Evolutionary conservation across 2,113 vertebrate genomes (phyloP), one percentile per base, ranked within the genome.

Genomic region (Cynoglossus semilaevis): DNA sequence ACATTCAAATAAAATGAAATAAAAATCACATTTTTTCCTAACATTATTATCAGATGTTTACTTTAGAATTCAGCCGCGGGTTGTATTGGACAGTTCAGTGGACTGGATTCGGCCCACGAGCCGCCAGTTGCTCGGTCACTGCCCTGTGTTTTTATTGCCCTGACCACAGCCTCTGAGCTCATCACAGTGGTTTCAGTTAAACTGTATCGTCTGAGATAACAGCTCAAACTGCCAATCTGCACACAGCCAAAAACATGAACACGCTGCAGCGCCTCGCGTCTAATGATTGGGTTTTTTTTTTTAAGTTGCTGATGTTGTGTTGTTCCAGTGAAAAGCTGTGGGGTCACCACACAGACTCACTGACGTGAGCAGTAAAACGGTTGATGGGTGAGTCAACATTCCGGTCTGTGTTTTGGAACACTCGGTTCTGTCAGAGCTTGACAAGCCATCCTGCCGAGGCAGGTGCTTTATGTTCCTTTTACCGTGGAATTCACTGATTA

Each of bases 401-500:
- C 53, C 15, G 45, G 34, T 70, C 38, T 40, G 45, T 9, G 62
- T 72, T 70, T 74, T 65, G 78, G 73, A 84, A 79, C 75, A 60
- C 60, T 69, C 34, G 44, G 66, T 52, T 54, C 52, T 42, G 56
- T 72, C 70, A 71, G 65, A 44, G 58, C 15, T 67, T 72, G 84
- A 76, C 84, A 79, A n/a, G 78, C 70, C 19, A 5, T 54, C 72
- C 63, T 79, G 72, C 70, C 8, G 18, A 63, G 67, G 65, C 60
- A 76, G 77, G 80, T 85, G 67, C 74, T 88, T 86, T 85, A 77
- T 82, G 82, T 64, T 86, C 76, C 61, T 61, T 86, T 80, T 64
- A 85, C 79, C 83, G 76, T 84, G 83, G 84, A 77, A 66, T 76
- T 43, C 0, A 17, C 79, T 88, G 85, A 88, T 89, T 85, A 88